Evolutionary conservation across 2,113 vertebrate genomes (phyloP).

Genomic region (Verasper variegatus): DNA sequence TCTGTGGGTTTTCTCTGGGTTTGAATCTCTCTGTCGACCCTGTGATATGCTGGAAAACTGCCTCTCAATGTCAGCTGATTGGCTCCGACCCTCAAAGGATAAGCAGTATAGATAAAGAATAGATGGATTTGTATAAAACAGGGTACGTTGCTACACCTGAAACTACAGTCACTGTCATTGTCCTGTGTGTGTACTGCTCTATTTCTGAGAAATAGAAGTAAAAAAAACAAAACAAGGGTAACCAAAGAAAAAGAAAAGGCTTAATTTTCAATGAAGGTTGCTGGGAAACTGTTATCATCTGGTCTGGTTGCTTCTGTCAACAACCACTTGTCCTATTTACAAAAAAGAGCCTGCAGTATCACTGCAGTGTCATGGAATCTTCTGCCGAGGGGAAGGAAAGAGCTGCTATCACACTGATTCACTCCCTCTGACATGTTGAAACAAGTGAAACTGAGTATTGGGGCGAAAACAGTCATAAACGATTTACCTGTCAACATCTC

Average conservation of each 20-base stretch:
- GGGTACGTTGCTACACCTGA: no score
- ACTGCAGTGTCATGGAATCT: slow-evolving; percentile 20
- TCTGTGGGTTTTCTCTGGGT: no score
- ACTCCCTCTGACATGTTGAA: slow-evolving; percentile 18
- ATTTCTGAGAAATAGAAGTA: no score
- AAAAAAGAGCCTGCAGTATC: slow-evolving; percentile 9
- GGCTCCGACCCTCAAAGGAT: no score
- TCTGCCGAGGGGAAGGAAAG: slow-evolving; percentile 24
- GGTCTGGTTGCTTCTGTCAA: slow-evolving; percentile 8
- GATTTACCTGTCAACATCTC: slow-evolving; percentile 31
- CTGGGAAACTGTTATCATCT: slow-evolving; percentile 36
- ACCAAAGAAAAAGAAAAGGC: slow-evolving; percentile 4
- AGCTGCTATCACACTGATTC: slow-evolving; percentile 20
- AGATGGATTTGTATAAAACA: no score
- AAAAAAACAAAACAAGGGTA: background rate
- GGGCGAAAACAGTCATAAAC: slow-evolving; percentile 15
- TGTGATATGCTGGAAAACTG: no score
- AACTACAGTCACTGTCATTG: no score
- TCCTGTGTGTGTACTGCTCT: background rate
- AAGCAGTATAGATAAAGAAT: no score
- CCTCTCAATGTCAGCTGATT: no score
- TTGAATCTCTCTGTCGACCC: no score
- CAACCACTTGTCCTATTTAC: slow-evolving; percentile 26
- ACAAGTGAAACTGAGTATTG: slow-evolving; percentile 26
- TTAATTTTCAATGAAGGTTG: slow-evolving; percentile 25